These are phyloP conservation scores for Amitus sp. DNA, from an alignment of 2,888 invertebrate genomes.

Conservation along the genomic window DNA sequence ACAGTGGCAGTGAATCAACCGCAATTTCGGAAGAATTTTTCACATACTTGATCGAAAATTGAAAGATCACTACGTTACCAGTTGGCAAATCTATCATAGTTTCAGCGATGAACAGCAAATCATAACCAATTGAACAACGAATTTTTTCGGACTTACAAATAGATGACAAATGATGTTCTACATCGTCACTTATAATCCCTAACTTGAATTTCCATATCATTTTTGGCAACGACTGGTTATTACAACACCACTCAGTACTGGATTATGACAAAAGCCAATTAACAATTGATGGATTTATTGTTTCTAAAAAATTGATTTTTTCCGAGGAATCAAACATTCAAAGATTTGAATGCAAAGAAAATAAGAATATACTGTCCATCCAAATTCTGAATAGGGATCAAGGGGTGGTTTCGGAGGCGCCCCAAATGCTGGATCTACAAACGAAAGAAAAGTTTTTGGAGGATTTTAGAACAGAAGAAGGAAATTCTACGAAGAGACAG, in stretches of 20 bases:
- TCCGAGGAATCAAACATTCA: too few relatives aligned
- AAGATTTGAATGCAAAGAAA: too few relatives aligned
- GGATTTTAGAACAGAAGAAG: too few relatives aligned
- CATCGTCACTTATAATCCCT: slow-evolving; percentile 19
- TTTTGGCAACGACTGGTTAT: slow-evolving; percentile 34
- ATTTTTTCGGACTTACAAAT: slow-evolving; percentile 4
- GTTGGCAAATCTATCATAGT: slow-evolving; percentile 22
- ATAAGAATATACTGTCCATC: too few relatives aligned
- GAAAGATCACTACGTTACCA: slow-evolving; percentile 19
- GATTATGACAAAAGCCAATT: slow-evolving; percentile 19
- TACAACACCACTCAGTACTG: slow-evolving; percentile 17
- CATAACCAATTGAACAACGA: slow-evolving; percentile 9
- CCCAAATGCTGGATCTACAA: too few relatives aligned
- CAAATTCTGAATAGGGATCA: too few relatives aligned
- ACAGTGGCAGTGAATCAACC: slow-evolving; percentile 27
- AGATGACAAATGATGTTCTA: not conserved
- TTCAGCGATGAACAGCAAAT: slow-evolving; percentile 18
- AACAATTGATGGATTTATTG: slow-evolving; percentile 4
- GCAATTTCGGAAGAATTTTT: slow-evolving; percentile 15
- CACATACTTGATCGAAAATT: not conserved
- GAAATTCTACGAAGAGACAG: too few relatives aligned
- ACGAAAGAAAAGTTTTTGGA: too few relatives aligned
- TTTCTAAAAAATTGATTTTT: not conserved
- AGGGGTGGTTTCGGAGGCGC: too few relatives aligned
- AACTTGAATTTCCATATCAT: slow-evolving; percentile 23